A percentile compares a stretch with the other conserved stretches of the same genome.
These are phyloP conservation scores for Zygothrica quintamaculata DNA, from an alignment of 2,888 invertebrate genomes.

Conservation along the genomic window DNA sequence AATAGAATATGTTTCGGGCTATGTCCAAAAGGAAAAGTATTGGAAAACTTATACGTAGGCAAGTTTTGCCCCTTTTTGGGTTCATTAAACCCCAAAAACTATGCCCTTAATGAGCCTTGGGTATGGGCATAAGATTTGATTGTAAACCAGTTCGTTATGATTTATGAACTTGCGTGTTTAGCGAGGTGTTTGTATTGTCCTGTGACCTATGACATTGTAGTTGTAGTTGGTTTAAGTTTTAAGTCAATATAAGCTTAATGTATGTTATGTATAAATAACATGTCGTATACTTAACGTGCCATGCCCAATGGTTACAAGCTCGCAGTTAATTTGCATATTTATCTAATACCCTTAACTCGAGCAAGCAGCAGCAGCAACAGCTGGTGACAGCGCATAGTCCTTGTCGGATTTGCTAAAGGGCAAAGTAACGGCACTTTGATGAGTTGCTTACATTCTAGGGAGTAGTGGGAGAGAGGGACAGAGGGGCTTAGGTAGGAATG, in stretches of 20 bases:
- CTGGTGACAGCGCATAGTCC: conserved; percentile 58
- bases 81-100: conserved; percentile 46
- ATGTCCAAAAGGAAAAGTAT: conserved; percentile 28
- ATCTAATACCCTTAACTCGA: conserved; percentile 66
- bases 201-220: conserved; percentile 14
- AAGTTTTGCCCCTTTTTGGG: conserved; percentile 19
- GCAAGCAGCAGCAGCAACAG: conserved; percentile 52
- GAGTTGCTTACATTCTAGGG: conserved; percentile 20
- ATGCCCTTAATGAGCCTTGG: conserved; percentile 36
- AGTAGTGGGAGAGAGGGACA: neutral
- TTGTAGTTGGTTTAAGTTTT: too few relatives aligned
- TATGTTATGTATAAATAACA: conserved; percentile 51
- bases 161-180: conserved; percentile 52
- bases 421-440: conserved; percentile 66
- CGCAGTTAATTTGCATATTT: conserved; percentile 75
- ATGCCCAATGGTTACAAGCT: conserved; percentile 33
- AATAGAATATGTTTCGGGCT: conserved; percentile 44
- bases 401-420: conserved; percentile 62
- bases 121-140: conserved; percentile 5
- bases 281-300: conserved; percentile 58
- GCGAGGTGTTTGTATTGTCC: conserved; percentile 10
- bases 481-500: neutral
- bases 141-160: conserved; percentile 31
- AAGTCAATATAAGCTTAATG: conserved; percentile 53
- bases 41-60: conserved; percentile 19